Evolutionary conservation across 1,140 invertebrate species (phyloP), one percentile per base, ranked within the genome.

Genomic region (Ips typographus): DNA sequence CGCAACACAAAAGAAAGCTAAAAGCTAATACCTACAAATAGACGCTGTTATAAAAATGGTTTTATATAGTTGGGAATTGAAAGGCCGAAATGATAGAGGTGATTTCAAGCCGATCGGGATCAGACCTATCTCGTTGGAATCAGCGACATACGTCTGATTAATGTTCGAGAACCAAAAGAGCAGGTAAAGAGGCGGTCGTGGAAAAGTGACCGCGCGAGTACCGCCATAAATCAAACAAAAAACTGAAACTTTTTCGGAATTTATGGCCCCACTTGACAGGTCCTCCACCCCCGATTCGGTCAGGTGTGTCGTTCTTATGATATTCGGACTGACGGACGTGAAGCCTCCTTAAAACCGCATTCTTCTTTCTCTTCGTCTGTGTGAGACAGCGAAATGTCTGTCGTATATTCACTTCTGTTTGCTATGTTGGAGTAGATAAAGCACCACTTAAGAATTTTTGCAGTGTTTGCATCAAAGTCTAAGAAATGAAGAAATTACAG

Each of bases 181-280:
- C 64, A 65, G 64, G 64, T 65, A 65, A 61, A 39, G 55, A 51
- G 42, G 42, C 41, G 53, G 41, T 49, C 53, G 41, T 56, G 53
- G 42, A 65, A 65, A 65, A 65, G 52, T 65, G 64, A 65, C 64
- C 64, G 64, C 64, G 64, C 40, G 42, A 65, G 55, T 22, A 65
- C 64, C 64, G 53, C 73, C 53, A 74, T 74, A 74, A 74, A 74
- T 74, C 73, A 74, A 74, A 74, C 67, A 72, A 74, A 74, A 74
- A 74, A 71, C 72, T 71, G 72, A 74, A 74, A 62, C 57, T 74
- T 72, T 72, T 71, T 55, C 62, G 70, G 64, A 68, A 74, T 74
- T 74, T 74, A 74, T 74, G 52, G 71, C 67, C 65, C 57, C 65
- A 65, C 68, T 68, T 70, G 73, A 74, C 73, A 71, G 57, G 65